phyloP scores from a whole-genome alignment of 2,888 invertebrate genomes.

The Cryptocheilus praepositus region DNA sequence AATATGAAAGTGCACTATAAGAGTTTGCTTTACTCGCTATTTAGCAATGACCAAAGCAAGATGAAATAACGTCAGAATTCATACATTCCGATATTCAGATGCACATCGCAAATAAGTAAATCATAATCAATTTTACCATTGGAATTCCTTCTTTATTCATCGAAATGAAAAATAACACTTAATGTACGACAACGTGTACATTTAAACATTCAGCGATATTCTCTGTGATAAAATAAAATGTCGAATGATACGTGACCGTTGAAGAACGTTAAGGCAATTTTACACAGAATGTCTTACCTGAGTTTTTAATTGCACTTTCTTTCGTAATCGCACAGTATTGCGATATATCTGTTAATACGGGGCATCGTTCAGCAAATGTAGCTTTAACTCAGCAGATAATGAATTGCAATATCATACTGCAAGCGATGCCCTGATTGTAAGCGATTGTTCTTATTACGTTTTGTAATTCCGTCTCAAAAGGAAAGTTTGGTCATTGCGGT shows the following conservation, averaged over 20 bases:
- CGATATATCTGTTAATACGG: conserved; percentile 11
- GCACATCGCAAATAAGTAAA: too few species aligned
- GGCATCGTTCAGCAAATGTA: conserved; percentile 2
- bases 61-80: not conserved
- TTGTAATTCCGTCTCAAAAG: conserved; percentile 25
- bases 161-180: too few species aligned
- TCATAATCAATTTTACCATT: too few species aligned
- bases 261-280: conserved; percentile 31
- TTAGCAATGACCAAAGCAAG: conserved; percentile 53
- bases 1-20: conserved; percentile 51
- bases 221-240: not conserved
- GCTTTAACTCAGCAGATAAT: conserved; percentile 3
- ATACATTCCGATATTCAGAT: too few species aligned
- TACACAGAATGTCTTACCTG: conserved; percentile 43
- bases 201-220: too few species aligned
- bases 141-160: too few species aligned
- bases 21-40: conserved; percentile 27
- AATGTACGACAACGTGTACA: too few species aligned
- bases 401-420: conserved; percentile 16
- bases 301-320: conserved; percentile 61
- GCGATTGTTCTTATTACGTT: conserved; percentile 20
- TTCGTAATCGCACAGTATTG: conserved; percentile 25
- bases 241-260: not conserved
- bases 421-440: conserved; percentile 23
- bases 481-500: conserved; percentile 57